phyloP scores from a whole-genome alignment of 2,888 invertebrate genomes.

The Synergus gifuensis region DNA sequence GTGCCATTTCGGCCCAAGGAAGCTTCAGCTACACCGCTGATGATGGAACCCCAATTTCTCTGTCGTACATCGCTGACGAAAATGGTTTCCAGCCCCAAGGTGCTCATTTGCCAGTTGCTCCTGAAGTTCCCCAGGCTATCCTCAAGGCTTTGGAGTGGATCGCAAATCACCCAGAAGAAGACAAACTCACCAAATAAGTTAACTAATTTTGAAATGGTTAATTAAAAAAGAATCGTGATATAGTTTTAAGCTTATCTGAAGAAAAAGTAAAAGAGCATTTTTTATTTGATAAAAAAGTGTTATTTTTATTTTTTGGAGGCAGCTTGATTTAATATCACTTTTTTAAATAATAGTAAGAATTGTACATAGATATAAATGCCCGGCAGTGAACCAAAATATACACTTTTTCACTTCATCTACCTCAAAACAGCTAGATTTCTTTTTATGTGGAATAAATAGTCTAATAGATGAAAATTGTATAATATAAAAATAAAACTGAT shows the following conservation, averaged over 20 bases:
- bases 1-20: slow-evolving; percentile 72
- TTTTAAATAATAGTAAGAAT: not conserved
- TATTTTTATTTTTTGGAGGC: not conserved
- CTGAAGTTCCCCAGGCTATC: slow-evolving; percentile 74
- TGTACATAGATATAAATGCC: not conserved
- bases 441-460: slow-evolving; percentile 7
- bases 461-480: not conserved
- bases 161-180: slow-evolving; percentile 65
- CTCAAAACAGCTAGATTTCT: not conserved
- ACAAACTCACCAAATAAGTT: slow-evolving; percentile 41
- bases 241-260: not conserved
- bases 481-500: slow-evolving; percentile 3
- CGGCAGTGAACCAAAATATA: slow-evolving; percentile 26
- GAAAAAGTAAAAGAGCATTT: no score
- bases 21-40: slow-evolving; percentile 74
- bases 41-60: slow-evolving; percentile 73
- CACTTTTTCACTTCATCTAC: slow-evolving; percentile 11
- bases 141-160: slow-evolving; percentile 74
- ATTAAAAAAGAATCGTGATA: slow-evolving; percentile 1
- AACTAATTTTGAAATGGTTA: slow-evolving; percentile 3
- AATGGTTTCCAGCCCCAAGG: slow-evolving; percentile 77
- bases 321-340: not conserved
- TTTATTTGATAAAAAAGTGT: no score
- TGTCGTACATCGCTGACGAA: slow-evolving; percentile 76
- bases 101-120: slow-evolving; percentile 74